phyloP scores from a whole-genome alignment of 1,140 invertebrate species.

The Drosophila tani region DNA sequence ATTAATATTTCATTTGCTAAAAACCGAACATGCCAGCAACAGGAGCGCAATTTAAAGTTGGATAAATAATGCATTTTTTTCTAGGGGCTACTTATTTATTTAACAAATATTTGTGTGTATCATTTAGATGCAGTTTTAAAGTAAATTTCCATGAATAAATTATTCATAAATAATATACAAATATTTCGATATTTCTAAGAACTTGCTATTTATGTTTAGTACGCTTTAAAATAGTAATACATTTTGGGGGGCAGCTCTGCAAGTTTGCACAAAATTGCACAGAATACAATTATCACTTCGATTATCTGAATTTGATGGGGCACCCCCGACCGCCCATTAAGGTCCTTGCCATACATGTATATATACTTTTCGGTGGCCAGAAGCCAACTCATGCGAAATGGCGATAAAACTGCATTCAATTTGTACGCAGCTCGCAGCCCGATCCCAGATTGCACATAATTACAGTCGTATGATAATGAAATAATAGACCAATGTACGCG shows the following conservation, averaged over 20 bases:
- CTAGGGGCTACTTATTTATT: no score
- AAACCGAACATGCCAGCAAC: not conserved
- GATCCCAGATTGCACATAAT: constrained; percentile 59
- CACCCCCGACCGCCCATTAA: not conserved
- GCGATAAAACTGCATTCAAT: constrained; percentile 71
- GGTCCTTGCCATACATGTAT: not conserved
- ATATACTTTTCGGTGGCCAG: constrained; percentile 22
- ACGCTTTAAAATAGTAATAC: not conserved
- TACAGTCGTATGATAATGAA: constrained; percentile 61
- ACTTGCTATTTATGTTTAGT: no score
- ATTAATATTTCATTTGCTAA: constrained; percentile 5
- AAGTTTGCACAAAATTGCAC: no score
- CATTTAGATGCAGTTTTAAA: no score
- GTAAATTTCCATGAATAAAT: no score
- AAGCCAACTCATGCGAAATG: constrained; percentile 59
- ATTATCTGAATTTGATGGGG: constrained; percentile 16
- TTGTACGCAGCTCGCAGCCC: constrained; percentile 17
- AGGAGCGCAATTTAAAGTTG: no score
- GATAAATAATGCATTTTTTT: no score
- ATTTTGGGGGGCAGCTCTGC: not conserved
- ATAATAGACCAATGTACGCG: constrained; percentile 47
- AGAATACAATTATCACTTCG: not conserved
- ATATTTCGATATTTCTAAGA: no score
- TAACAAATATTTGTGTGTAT: no score
- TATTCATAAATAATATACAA: no score